A percentile compares a stretch with the other conserved stretches of the same genome.
These are phyloP conservation scores for Anableps anableps DNA, from an alignment of 2,797 vertebrate genomes.

Conservation along the genomic window DNA sequence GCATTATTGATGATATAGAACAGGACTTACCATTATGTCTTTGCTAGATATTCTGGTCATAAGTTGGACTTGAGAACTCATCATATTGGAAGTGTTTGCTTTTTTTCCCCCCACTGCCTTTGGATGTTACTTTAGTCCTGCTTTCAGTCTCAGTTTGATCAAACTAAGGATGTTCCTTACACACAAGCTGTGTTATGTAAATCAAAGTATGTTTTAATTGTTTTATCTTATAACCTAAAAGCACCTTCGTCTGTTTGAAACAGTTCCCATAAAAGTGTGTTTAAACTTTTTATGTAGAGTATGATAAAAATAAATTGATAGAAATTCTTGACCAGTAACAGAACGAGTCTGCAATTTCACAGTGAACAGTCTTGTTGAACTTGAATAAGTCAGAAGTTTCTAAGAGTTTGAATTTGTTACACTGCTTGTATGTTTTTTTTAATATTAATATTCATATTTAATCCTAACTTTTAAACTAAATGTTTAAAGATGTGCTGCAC, in stretches of 20 bases:
- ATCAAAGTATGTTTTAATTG: constrained; percentile 11
- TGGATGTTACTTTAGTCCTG: constrained; percentile 37
- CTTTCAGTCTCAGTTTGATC: constrained; percentile 44
- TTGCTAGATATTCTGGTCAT: constrained; percentile 44
- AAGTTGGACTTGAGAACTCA: constrained; percentile 12
- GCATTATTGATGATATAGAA: constrained; percentile 34
- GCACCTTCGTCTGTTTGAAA: background rate
- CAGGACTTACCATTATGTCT: constrained; percentile 22
- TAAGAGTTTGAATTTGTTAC: background rate
- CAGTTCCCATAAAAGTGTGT: background rate
- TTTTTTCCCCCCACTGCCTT: constrained; percentile 40
- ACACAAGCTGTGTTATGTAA: constrained; percentile 13
- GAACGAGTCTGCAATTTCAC: background rate
- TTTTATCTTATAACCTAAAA: background rate
- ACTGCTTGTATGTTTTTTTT: background rate
- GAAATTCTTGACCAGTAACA: background rate
- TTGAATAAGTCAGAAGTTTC: background rate
- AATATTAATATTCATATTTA: background rate
- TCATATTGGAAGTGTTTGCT: constrained; percentile 41
- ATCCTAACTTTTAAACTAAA: background rate
- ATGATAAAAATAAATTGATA: background rate
- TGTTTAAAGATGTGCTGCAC: background rate
- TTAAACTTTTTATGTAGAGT: background rate
- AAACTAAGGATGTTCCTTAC: constrained; percentile 63
- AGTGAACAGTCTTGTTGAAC: background rate